These are phyloP conservation scores for Cyclophora albipunctata DNA, from an alignment of 2,888 invertebrate genomes.

Conservation along the genomic window DNA sequence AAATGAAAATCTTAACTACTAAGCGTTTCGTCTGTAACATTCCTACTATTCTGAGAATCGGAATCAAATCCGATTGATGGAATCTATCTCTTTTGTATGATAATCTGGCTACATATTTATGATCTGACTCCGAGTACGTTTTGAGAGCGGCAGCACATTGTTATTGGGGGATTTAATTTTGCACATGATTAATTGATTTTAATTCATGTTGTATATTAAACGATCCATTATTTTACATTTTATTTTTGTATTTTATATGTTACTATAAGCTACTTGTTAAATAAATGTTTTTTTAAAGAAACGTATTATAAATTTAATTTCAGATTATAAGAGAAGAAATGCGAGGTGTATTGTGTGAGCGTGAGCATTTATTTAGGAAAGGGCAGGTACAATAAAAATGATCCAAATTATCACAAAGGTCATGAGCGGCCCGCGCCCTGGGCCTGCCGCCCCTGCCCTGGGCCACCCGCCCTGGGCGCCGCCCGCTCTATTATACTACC, in stretches of 20 bases:
- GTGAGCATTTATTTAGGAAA: constrained; percentile 29
- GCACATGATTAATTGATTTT: no score
- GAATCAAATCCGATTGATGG: background rate
- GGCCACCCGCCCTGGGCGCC: constrained; percentile 3
- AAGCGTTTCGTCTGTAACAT: no score
- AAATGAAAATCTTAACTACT: no score
- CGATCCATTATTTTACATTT: background rate
- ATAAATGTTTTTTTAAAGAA: no score
- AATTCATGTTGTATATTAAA: no score
- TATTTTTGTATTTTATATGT: background rate
- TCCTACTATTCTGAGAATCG: no score
- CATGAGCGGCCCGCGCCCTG: constrained; percentile 11
- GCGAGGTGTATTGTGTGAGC: background rate
- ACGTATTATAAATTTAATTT: no score
- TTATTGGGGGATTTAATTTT: no score
- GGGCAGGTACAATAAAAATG: constrained; percentile 33
- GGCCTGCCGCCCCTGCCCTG: constrained; percentile 1
- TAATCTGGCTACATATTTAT: background rate
- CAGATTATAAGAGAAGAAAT: no score
- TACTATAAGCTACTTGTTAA: background rate
- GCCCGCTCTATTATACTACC: constrained; percentile 29
- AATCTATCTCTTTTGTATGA: background rate
- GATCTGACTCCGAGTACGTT: background rate
- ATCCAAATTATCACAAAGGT: constrained; percentile 31
- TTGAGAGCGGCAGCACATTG: no score